These are phyloP conservation scores for Carollia perspicillata DNA, from an alignment of 2,113 vertebrate genomes.

Conservation along the genomic window DNA sequence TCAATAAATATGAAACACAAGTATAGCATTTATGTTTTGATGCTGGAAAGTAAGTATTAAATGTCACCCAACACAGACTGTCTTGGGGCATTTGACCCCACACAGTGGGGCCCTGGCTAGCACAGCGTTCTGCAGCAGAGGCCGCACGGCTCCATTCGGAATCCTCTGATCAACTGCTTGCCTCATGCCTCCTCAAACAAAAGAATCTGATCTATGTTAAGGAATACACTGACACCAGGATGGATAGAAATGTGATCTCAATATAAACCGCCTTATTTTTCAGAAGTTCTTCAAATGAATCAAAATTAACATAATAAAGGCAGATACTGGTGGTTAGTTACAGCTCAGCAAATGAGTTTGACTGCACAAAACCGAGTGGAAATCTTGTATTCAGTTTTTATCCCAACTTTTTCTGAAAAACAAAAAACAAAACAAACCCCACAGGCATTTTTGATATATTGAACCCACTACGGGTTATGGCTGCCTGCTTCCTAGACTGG, in stretches of 20 bases:
- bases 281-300: neutral
- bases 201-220: neutral
- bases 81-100: neutral
- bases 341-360: neutral
- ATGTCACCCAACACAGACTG: neutral
- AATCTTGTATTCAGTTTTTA: neutral
- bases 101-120: too few relatives aligned
- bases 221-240: neutral
- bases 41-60: neutral
- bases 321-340: neutral
- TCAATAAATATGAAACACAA: neutral
- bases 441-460: neutral
- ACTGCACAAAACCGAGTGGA: neutral
- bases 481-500: neutral
- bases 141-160: neutral
- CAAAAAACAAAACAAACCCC: neutral
- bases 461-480: neutral
- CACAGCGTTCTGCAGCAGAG: neutral
- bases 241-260: neutral
- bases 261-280: neutral
- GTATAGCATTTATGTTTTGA: neutral
- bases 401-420: neutral
- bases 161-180: neutral
- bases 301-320: neutral
- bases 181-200: neutral